Evolutionary conservation across 1,140 invertebrate species (phyloP).

Genomic region (Leptestheria dahalacensis): DNA sequence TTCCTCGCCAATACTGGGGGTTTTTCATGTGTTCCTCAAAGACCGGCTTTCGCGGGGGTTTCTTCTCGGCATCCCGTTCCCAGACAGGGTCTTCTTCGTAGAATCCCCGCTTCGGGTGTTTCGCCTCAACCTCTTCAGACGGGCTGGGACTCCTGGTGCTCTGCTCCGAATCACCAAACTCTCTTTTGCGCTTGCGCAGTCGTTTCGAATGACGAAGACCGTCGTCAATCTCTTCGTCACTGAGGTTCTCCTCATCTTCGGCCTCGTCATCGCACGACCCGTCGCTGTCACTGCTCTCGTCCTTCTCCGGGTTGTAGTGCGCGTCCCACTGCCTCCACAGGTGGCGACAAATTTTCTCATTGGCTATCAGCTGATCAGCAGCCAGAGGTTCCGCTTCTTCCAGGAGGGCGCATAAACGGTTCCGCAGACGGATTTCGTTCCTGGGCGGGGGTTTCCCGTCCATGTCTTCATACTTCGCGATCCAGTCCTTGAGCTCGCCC

Average conservation of each 20-base stretch:
- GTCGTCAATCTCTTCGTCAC: not conserved
- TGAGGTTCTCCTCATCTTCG: not conserved
- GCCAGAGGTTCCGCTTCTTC: constrained; percentile 7
- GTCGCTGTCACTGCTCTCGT: not conserved
- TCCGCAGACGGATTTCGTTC: constrained; percentile 3
- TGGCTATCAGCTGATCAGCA: constrained; percentile 2
- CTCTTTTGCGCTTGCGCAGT: not conserved
- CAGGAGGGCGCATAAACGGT: not conserved
- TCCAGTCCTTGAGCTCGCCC: constrained; percentile 9
- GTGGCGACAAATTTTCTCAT: constrained; percentile 9
- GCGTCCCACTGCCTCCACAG: constrained; percentile 10
- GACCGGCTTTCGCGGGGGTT: not conserved
- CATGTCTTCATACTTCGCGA: not conserved
- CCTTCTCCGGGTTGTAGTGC: not conserved
- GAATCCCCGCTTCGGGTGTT: not conserved
- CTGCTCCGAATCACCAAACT: not conserved
- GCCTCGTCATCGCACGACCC: not conserved
- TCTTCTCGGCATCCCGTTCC: not conserved
- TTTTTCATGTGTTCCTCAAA: constrained; percentile 1
- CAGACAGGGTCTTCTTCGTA: not conserved
- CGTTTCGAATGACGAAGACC: constrained; percentile 3
- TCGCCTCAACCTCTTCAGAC: not conserved
- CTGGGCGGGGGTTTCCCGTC: constrained; percentile 6
- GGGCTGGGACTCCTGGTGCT: constrained; percentile 1
- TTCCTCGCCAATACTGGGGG: not conserved